These are phyloP conservation scores for Heliothis virescens DNA, from an alignment of 1,140 invertebrate genomes.

Conservation along the genomic window DNA sequence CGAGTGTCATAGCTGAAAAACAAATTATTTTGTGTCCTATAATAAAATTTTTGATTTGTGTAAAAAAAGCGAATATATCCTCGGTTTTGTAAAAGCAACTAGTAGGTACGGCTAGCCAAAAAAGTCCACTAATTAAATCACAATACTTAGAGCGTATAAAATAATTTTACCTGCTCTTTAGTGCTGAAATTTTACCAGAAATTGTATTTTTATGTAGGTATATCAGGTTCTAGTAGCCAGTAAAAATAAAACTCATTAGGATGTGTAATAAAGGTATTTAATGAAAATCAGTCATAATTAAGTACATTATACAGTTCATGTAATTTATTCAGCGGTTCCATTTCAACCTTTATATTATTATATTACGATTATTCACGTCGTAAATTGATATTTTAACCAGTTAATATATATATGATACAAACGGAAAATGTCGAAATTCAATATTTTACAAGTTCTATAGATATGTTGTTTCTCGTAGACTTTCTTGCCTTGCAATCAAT, in stretches of 20 bases:
- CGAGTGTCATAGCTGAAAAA: no score
- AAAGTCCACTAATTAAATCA: no score
- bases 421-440: background rate
- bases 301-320: conserved; percentile 49
- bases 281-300: conserved; percentile 61
- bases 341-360: background rate
- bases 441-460: conserved; percentile 1
- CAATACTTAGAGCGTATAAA: no score
- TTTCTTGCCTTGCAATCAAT: background rate
- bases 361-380: background rate
- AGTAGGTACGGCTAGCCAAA: no score
- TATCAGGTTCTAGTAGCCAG: background rate
- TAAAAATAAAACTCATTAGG: background rate
- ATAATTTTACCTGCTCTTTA: background rate
- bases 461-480: conserved; percentile 5
- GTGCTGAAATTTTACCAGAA: background rate
- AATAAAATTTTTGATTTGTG: no score
- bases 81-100: no score
- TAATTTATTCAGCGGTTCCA: background rate
- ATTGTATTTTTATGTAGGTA: background rate
- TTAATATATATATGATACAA: background rate
- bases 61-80: no score
- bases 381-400: conserved; percentile 4
- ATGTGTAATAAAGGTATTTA: conserved; percentile 50
- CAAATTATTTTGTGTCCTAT: no score